Percentiles rank a stretch among this genome's conserved stretches.
Evolutionary conservation across 2,888 invertebrate species (phyloP).

Genomic region (Bombylius major): DNA sequence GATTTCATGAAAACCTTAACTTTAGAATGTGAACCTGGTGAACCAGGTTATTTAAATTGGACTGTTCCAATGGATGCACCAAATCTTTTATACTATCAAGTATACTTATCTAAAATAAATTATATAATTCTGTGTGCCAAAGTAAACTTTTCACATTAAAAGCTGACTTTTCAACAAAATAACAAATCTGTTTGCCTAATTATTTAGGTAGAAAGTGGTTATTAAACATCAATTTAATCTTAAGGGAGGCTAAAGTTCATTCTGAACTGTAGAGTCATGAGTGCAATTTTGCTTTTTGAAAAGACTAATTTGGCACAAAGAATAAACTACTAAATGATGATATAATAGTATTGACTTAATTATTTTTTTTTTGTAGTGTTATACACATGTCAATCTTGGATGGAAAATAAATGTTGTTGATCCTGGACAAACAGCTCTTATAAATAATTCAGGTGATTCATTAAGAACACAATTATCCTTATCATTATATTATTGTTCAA

Average conservation of each 20-base stretch:
- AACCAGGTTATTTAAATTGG: constrained; percentile 68
- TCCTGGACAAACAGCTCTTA: constrained; percentile 38
- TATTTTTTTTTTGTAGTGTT: constrained; percentile 52
- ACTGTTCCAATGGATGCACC: constrained; percentile 77
- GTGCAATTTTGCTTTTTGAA: background rate
- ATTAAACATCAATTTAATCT: no score
- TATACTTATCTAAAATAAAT: constrained; percentile 24
- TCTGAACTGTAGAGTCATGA: no score
- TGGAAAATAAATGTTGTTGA: constrained; percentile 87
- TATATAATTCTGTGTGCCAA: no score
- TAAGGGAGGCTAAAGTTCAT: no score
- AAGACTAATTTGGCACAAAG: no score
- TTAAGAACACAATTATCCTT: background rate
- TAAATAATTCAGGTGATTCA: constrained; percentile 1
- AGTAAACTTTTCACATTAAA: no score
- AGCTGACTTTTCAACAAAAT: no score
- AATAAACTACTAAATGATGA: no score
- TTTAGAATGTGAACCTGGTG: constrained; percentile 62
- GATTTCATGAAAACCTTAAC: constrained; percentile 63
- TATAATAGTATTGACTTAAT: background rate
- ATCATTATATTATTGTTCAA: constrained; percentile 10
- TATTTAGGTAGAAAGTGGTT: no score
- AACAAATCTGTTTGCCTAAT: no score
- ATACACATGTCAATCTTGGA: constrained; percentile 80
- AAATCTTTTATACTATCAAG: constrained; percentile 79